Percentiles rank a stretch among this genome's conserved stretches.
These are phyloP conservation scores for Drosophila aff. DNA, from an alignment of 1,140 invertebrate genomes.

Conservation along the genomic window DNA sequence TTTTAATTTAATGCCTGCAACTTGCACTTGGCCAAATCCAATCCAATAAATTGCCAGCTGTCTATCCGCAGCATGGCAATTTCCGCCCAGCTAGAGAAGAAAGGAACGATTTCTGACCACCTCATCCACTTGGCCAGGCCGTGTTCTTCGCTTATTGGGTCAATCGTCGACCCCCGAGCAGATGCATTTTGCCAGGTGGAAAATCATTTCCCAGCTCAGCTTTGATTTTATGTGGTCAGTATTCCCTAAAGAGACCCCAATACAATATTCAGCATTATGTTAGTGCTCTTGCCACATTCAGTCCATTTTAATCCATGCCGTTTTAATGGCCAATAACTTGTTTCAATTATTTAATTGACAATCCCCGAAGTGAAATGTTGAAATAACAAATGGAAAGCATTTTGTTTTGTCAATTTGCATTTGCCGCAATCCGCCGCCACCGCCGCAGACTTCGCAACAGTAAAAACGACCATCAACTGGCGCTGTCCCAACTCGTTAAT, in stretches of 20 bases:
- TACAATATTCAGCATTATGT: background rate
- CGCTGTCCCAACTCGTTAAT: conserved; percentile 36
- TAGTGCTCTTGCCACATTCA: background rate
- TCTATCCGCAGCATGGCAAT: conserved; percentile 36
- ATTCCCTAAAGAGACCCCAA: background rate
- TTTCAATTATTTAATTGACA: conserved; percentile 37
- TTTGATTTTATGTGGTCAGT: background rate
- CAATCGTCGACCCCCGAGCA: conserved; percentile 19
- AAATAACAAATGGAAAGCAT: conserved; percentile 36
- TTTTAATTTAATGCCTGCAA: conserved; percentile 68
- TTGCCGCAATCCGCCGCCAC: conserved; percentile 44
- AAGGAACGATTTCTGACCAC: conserved; percentile 24
- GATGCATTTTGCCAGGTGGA: conserved; percentile 2
- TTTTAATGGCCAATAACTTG: conserved; percentile 24
- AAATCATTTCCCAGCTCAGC: conserved; percentile 2
- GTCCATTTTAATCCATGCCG: conserved; percentile 12
- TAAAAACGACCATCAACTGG: conserved; percentile 33
- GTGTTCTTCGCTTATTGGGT: conserved; percentile 30
- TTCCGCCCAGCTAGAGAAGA: conserved; percentile 14
- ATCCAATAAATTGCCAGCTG: conserved; percentile 48
- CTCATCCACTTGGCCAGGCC: conserved; percentile 2
- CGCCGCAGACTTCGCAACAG: conserved; percentile 25
- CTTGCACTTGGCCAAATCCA: conserved; percentile 48
- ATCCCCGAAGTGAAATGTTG: conserved; percentile 9
- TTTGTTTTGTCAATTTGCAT: conserved; percentile 58